Evolutionary conservation across 2,797 vertebrate species (phyloP).

Genomic region (Microcaecilia unicolor): DNA sequence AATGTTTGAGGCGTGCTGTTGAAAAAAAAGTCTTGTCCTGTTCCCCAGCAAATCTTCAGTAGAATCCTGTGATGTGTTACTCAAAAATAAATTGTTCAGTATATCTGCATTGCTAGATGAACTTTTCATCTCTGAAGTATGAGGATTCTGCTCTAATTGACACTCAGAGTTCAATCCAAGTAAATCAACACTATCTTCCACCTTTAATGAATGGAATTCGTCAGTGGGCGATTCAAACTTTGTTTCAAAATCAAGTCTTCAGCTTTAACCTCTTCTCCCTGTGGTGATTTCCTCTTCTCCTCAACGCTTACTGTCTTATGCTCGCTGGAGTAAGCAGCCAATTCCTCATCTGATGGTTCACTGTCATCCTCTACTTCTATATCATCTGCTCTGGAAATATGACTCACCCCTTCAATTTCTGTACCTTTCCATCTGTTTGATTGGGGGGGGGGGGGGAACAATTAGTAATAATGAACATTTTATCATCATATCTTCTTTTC

Average conservation of each 20-base stretch:
- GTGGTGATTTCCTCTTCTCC: constrained; percentile 28
- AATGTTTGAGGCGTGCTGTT: constrained; percentile 13
- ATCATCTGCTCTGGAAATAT: constrained; percentile 32
- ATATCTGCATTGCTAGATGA: constrained; percentile 81
- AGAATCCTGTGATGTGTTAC: constrained; percentile 4
- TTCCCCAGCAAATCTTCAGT: constrained; percentile 52
- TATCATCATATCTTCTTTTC: too few species aligned
- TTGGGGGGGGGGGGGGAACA: not conserved
- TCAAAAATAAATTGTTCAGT: constrained; percentile 73
- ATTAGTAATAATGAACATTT: too few species aligned
- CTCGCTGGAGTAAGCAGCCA: constrained; percentile 48
- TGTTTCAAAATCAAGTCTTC: constrained; percentile 45
- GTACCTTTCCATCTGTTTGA: constrained; percentile 37
- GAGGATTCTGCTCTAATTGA: constrained; percentile 14
- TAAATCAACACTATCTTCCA: constrained; percentile 72
- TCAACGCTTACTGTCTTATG: constrained; percentile 9
- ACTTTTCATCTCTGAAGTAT: constrained; percentile 41
- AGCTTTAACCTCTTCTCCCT: constrained; percentile 42
- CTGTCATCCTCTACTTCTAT: constrained; percentile 66
- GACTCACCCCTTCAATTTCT: constrained; percentile 40
- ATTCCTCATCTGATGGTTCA: constrained; percentile 76
- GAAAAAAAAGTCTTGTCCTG: constrained; percentile 70
- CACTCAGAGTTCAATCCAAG: constrained; percentile 73
- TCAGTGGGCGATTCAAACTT: constrained; percentile 33
- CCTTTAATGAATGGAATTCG: constrained; percentile 18